These are phyloP conservation scores for Coecobrya sp. DNA, from an alignment of 2,888 invertebrate genomes.

Conservation along the genomic window DNA sequence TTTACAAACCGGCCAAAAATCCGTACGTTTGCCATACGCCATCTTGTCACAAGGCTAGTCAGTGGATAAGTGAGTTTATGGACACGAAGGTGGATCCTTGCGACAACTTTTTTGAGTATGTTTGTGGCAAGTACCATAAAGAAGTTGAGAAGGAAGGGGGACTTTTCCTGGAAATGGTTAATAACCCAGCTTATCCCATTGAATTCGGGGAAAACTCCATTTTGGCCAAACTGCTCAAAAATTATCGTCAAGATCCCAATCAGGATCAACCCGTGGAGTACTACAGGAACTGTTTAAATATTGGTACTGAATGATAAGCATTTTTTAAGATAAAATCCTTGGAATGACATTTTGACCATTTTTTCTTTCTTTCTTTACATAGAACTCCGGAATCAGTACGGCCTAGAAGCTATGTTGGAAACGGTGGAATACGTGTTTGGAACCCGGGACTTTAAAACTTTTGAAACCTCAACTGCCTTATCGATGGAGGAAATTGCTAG, in stretches of 20 bases:
- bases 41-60: constrained; percentile 41
- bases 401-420: not conserved
- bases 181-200: not conserved
- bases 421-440: constrained; percentile 29
- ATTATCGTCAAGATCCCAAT: not conserved
- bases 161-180: not conserved
- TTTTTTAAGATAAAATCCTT: not conserved
- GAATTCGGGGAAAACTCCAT: constrained; percentile 47
- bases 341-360: not conserved
- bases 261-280: constrained; percentile 52
- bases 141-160: not conserved
- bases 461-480: not conserved
- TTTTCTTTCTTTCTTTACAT: not conserved
- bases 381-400: not conserved
- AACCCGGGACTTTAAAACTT: not conserved
- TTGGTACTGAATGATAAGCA: not conserved
- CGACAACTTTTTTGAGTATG: constrained; percentile 81
- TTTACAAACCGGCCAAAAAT: not conserved
- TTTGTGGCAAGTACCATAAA: constrained; percentile 72
- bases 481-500: constrained; percentile 57
- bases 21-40: constrained; percentile 54
- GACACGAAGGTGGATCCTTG: constrained; percentile 76
- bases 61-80: constrained; percentile 65
- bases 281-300: constrained; percentile 61
- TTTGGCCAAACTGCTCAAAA: constrained; percentile 38